Evolutionary conservation across 2,113 vertebrate genomes (phyloP).

Genomic region (Eudyptes chrysolophus): DNA sequence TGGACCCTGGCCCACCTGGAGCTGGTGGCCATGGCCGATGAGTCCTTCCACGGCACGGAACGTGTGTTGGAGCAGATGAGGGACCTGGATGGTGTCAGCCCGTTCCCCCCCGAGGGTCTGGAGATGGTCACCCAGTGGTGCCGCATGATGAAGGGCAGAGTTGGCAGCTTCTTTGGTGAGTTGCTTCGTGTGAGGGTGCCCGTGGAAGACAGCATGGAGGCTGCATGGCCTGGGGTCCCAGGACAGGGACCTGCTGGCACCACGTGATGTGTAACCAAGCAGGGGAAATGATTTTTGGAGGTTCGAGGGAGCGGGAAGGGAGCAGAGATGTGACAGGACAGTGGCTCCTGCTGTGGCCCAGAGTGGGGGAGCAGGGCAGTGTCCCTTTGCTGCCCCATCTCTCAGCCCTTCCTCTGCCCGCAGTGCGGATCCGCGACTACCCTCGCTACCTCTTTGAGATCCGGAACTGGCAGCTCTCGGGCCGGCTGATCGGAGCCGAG

Average conservation of each 20-base stretch:
- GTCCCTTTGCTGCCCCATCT: background rate
- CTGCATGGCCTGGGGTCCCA: background rate
- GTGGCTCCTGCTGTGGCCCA: background rate
- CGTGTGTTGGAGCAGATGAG: slow-evolving; percentile 86
- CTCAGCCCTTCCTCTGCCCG: background rate
- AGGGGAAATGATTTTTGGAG: background rate
- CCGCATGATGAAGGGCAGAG: slow-evolving; percentile 87
- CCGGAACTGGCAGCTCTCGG: slow-evolving; percentile 88
- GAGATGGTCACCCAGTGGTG: slow-evolving; percentile 93
- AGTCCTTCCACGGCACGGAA: slow-evolving; percentile 86
- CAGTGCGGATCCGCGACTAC: slow-evolving; percentile 93
- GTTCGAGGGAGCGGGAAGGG: background rate
- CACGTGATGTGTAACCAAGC: accelerated
- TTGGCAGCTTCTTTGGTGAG: slow-evolving; percentile 89
- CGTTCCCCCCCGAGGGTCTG: slow-evolving; percentile 88
- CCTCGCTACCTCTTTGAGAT: slow-evolving; percentile 98
- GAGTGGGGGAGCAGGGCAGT: background rate
- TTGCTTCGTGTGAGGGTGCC: background rate
- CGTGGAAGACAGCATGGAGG: accelerated
- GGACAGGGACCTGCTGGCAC: background rate
- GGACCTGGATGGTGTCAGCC: slow-evolving; percentile 87
- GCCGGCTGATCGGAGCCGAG: slow-evolving; percentile 89
- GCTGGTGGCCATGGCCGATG: slow-evolving; percentile 85
- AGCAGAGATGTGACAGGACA: background rate
- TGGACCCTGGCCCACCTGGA: slow-evolving; percentile 90